Conservation (phyloP, 2,797 vertebrate genomes). For the Cossypha polioptera region DNA sequence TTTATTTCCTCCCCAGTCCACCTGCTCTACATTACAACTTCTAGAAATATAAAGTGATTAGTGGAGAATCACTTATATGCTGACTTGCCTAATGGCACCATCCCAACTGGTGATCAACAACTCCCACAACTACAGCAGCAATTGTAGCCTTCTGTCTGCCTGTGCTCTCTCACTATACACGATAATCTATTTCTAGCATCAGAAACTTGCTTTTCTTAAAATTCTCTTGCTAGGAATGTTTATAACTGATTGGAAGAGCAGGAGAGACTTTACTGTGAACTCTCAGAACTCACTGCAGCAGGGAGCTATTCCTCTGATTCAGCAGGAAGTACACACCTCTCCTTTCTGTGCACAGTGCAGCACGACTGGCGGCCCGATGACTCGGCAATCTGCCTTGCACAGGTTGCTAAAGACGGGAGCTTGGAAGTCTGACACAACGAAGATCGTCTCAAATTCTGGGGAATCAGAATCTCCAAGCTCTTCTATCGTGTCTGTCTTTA, state of each 20-base stretch:
- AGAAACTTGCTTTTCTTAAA: neutral
- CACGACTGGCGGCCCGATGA: conserved; percentile 91
- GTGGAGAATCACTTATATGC: neutral
- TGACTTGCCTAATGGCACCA: neutral
- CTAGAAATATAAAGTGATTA: neutral
- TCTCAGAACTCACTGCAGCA: neutral
- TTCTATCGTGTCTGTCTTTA: conserved; percentile 82
- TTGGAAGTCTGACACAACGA: conserved; percentile 87
- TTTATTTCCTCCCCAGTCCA: neutral
- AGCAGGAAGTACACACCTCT: conserved; percentile 78
- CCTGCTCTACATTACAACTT: accelerated
- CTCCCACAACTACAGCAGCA: neutral
- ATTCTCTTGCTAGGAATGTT: neutral
- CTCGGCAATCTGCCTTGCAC: conserved; percentile 87
- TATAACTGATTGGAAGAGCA: neutral
- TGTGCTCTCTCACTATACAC: accelerated
- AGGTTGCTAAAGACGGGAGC: conserved; percentile 83
- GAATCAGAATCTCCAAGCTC: conserved; percentile 86
- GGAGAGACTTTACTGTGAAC: neutral
- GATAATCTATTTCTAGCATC: neutral
- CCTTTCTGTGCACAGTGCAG: conserved; percentile 85
- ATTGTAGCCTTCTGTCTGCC: neutral
- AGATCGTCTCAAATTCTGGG: conserved; percentile 88
- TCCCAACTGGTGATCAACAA: neutral
- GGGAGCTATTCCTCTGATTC: neutral